Evolutionary conservation across 2,797 vertebrate species (phyloP).

Genomic region (Hoplostethus atlanticus): DNA sequence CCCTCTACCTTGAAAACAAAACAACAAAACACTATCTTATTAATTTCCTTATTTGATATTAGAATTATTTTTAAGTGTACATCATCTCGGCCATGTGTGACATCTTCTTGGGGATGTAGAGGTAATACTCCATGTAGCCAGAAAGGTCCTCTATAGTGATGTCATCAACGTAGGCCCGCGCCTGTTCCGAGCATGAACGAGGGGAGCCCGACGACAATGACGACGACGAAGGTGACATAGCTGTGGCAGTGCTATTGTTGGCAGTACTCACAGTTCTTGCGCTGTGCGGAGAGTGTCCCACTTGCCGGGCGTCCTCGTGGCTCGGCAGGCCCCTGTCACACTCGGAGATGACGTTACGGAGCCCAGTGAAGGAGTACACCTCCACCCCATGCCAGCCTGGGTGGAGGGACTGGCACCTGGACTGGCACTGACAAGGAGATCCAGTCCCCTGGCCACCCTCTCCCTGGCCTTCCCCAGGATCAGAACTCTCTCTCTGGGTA

Average conservation of each 20-base stretch:
- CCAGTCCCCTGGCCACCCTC: neutral
- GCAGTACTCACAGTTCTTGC: slow-evolving; percentile 85
- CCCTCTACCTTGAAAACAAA: neutral
- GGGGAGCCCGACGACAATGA: slow-evolving; percentile 84
- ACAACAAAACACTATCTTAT: slow-evolving; percentile 26
- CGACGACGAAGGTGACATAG: neutral
- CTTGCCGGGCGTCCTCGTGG: slow-evolving; percentile 66
- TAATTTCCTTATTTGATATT: slow-evolving; percentile 19
- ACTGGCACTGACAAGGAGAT: slow-evolving; percentile 53
- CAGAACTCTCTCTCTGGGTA: neutral
- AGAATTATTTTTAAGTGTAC: slow-evolving; percentile 88
- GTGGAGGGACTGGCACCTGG: slow-evolving; percentile 81
- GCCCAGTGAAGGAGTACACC: slow-evolving; percentile 96
- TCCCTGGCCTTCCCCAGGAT: slow-evolving; percentile 3
- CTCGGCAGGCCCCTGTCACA: slow-evolving; percentile 83
- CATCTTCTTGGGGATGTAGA: slow-evolving; percentile 99
- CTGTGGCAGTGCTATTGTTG: neutral
- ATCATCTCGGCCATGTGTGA: slow-evolving; percentile 99
- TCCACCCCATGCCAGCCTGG: slow-evolving; percentile 91
- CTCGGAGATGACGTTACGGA: slow-evolving; percentile 88
- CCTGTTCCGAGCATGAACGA: slow-evolving; percentile 97
- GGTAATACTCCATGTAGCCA: slow-evolving; percentile 97
- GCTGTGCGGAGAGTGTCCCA: slow-evolving; percentile 70
- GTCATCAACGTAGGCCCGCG: slow-evolving; percentile 93
- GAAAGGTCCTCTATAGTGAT: slow-evolving; percentile 99